Conservation (phyloP, 64 coral and sea anemone genomes). For the Actinia tenebrosa region DNA sequence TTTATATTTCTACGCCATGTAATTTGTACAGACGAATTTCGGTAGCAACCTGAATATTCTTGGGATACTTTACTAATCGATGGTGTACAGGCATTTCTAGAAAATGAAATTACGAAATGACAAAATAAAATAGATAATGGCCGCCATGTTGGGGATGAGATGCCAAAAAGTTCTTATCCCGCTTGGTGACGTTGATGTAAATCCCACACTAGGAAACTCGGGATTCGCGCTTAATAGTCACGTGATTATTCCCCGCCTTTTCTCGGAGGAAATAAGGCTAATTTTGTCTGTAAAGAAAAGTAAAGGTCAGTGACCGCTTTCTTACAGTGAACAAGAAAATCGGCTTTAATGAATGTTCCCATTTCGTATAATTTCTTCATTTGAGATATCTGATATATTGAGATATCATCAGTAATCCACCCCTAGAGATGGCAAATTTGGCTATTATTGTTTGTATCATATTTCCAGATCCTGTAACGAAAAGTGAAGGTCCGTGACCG, state of each 20-base stretch:
- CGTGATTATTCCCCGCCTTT: not conserved
- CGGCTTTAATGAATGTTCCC: no score
- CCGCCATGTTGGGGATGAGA: not conserved
- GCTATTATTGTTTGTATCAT: no score
- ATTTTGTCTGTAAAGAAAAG: not conserved
- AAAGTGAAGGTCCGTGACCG: not conserved
- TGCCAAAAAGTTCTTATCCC: not conserved
- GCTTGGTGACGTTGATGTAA: not conserved
- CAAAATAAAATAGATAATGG: not conserved
- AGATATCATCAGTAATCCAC: no score
- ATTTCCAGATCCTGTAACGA: not conserved
- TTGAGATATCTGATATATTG: no score
- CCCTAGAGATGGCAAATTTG: no score
- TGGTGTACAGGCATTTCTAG: no score
- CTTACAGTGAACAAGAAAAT: no score
- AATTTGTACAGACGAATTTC: not conserved
- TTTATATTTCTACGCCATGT: not conserved
- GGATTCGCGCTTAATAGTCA: not conserved
- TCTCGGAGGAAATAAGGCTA: not conserved
- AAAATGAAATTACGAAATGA: no score
- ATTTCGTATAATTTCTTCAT: no score
- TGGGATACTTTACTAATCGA: no score
- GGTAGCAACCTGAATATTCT: no score
- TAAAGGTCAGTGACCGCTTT: constrained; percentile 3
- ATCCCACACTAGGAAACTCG: no score